phyloP scores from a whole-genome alignment of 2,797 vertebrate genomes.

The Poeciliopsis gracilis region DNA sequence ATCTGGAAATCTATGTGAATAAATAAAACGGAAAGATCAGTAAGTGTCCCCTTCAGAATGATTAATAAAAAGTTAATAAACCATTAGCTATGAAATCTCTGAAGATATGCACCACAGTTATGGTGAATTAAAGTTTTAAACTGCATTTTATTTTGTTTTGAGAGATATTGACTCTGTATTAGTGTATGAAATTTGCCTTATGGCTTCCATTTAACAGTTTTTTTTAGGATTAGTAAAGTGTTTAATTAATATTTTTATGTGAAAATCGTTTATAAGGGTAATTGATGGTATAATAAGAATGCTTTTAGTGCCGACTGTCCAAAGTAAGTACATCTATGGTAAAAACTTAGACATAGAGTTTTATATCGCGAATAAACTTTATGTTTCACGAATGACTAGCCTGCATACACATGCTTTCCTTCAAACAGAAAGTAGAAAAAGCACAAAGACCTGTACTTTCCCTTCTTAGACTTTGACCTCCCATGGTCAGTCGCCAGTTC shows the following conservation, averaged over 20 bases:
- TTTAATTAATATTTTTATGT: neutral
- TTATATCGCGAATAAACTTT: neutral
- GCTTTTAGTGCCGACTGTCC: neutral
- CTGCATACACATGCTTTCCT: neutral
- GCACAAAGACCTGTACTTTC: neutral
- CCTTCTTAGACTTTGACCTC: neutral
- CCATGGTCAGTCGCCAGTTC: neutral
- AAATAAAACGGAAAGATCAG: neutral
- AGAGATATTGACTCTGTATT: neutral
- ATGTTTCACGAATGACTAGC: neutral
- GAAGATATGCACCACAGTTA: neutral
- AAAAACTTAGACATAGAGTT: neutral
- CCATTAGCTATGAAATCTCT: neutral
- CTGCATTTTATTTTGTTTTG: too few species aligned
- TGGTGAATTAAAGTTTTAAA: neutral
- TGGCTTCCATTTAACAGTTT: neutral
- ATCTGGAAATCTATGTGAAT: neutral
- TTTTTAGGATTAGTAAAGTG: neutral
- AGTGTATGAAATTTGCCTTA: neutral
- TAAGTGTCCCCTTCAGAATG: neutral
- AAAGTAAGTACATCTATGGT: neutral
- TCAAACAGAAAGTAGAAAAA: neutral
- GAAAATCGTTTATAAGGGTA: too few species aligned
- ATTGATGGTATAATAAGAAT: neutral
- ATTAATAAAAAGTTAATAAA: neutral